Conservation (phyloP, 1,140 invertebrate species). For the Aricia agestis region DNA sequence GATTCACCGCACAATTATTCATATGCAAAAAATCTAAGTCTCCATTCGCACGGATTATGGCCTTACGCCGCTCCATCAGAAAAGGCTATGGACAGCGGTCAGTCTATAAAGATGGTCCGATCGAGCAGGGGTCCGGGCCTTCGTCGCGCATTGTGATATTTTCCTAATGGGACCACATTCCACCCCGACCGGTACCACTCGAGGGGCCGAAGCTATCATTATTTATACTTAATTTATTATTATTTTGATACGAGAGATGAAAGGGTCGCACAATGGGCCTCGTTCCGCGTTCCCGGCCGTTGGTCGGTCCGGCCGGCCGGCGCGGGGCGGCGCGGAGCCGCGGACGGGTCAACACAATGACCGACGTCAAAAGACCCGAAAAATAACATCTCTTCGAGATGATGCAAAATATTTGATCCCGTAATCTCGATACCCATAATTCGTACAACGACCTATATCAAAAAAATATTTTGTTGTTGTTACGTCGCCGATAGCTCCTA, state of each 20-base stretch:
- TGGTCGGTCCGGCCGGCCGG: conserved; percentile 40
- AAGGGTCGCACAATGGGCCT: conserved; percentile 57
- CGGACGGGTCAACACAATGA: conserved; percentile 21
- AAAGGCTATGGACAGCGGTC: conserved; percentile 61
- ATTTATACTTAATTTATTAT: conserved; percentile 74
- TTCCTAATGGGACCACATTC: conserved; percentile 72
- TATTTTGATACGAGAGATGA: conserved; percentile 72
- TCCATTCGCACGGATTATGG: conserved; percentile 63
- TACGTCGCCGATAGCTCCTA: background rate
- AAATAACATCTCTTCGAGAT: background rate
- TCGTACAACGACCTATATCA: conserved; percentile 5
- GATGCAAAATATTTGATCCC: background rate
- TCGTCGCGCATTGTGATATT: conserved; percentile 62
- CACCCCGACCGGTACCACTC: conserved; percentile 56
- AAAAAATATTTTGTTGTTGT: conserved; percentile 7
- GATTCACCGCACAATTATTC: conserved; percentile 48
- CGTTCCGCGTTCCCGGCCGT: conserved; percentile 59
- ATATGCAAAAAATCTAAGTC: conserved; percentile 60
- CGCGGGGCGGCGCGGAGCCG: conserved; percentile 5
- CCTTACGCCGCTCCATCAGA: conserved; percentile 56
- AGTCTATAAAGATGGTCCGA: conserved; percentile 70
- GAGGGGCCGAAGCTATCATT: conserved; percentile 45
- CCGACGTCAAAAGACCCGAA: background rate
- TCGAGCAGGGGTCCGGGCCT: conserved; percentile 54
- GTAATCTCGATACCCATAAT: background rate